These are phyloP conservation scores for Balearica regulorum DNA, from an alignment of 2,797 vertebrate genomes.

Conservation along the genomic window DNA sequence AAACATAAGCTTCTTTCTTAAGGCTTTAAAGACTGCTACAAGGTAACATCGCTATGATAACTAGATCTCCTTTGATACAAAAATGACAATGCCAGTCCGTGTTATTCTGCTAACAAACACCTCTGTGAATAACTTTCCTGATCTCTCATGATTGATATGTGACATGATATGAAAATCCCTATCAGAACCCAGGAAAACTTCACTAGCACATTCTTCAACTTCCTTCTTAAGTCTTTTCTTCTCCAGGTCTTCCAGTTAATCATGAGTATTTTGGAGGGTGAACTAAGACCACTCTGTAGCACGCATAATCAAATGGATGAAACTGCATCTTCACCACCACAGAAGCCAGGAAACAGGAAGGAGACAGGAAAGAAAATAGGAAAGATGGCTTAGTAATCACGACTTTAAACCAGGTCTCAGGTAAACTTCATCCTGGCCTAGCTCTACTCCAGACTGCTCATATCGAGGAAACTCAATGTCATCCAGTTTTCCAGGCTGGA, in stretches of 20 bases:
- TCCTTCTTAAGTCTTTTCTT: not conserved
- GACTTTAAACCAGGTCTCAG: not conserved
- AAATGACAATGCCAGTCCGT: not conserved
- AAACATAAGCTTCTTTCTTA: not conserved
- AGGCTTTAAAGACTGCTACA: not conserved
- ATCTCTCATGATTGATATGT: not conserved
- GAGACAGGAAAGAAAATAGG: not conserved
- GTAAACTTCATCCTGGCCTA: not conserved
- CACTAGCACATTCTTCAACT: not conserved
- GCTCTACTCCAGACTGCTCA: not conserved
- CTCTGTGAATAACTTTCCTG: not conserved
- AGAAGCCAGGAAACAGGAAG: not conserved
- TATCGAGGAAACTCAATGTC: fast-evolving
- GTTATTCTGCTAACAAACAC: not conserved
- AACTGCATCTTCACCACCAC: not conserved
- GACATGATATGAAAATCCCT: not conserved
- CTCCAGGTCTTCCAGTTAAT: not conserved
- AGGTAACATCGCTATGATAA: not conserved
- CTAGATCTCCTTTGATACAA: not conserved
- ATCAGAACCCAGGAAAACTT: not conserved
- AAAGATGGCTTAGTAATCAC: not conserved
- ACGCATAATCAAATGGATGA: not conserved
- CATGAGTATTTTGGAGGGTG: not conserved
- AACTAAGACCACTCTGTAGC: not conserved
- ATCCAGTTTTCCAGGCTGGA: not conserved